phyloP scores from a whole-genome alignment of 2,888 invertebrate species.

The Apotomis turbidana region DNA sequence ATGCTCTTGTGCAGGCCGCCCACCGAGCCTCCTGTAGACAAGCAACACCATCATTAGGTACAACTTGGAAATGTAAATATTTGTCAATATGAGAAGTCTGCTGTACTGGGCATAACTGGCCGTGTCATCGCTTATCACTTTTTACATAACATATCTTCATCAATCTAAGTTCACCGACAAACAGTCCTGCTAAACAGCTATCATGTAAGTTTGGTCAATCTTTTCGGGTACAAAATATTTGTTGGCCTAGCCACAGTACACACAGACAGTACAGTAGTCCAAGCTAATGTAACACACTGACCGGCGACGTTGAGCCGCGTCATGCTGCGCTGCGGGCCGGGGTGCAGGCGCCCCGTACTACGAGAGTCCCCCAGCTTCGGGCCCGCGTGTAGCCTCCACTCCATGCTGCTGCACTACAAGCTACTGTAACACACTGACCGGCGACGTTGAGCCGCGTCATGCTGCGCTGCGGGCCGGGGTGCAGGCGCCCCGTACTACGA shows the following conservation, averaged over 20 bases:
- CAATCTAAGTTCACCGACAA: no score
- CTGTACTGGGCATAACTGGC: no score
- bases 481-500: slow-evolving; percentile 3
- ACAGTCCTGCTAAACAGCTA: no score
- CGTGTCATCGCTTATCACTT: no score
- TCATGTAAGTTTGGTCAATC: no score
- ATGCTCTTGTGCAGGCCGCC: slow-evolving; percentile 92
- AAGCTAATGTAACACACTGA: not conserved
- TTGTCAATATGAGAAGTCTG: no score
- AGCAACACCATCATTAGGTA: slow-evolving; percentile 19
- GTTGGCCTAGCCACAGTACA: no score
- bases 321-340: not conserved
- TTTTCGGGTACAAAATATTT: no score
- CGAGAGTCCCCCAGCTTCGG: not conserved
- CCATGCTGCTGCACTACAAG: no score
- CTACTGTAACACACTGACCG: slow-evolving; percentile 49
- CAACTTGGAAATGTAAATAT: not conserved
- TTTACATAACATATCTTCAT: no score
- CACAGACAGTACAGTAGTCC: not conserved
- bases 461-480: slow-evolving; percentile 5
- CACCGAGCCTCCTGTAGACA: slow-evolving; percentile 85
- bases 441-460: slow-evolving; percentile 2
- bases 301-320: not conserved
- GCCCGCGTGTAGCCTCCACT: not conserved
- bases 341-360: slow-evolving; percentile 3